Evolutionary conservation across 2,888 invertebrate species (phyloP).

Genomic region (Coremacera marginata): DNA sequence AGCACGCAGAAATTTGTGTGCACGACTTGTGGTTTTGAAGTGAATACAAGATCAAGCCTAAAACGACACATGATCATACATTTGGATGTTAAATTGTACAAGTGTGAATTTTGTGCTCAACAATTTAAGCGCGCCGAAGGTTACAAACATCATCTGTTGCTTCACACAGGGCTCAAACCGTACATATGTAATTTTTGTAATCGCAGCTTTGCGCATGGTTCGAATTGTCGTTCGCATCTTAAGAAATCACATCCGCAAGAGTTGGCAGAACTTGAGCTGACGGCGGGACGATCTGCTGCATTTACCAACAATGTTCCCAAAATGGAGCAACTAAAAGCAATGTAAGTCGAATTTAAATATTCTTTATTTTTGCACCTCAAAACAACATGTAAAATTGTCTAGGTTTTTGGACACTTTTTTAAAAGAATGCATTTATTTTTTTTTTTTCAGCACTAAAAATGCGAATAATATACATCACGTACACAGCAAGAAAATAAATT

Average conservation of each 20-base stretch:
- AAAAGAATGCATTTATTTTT: not conserved
- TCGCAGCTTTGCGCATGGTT: slow-evolving; percentile 66
- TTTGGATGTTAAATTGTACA: slow-evolving; percentile 61
- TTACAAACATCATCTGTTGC: slow-evolving; percentile 64
- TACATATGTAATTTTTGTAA: slow-evolving; percentile 67
- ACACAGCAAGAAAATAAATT: slow-evolving; percentile 54
- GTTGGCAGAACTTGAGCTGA: slow-evolving; percentile 62
- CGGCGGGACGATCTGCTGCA: slow-evolving; percentile 52
- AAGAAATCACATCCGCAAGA: slow-evolving; percentile 66
- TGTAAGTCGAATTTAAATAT: slow-evolving; percentile 51
- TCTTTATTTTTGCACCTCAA: too few relatives aligned
- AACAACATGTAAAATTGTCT: too few relatives aligned
- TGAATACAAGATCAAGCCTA: slow-evolving; percentile 58
- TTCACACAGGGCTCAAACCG: slow-evolving; percentile 65
- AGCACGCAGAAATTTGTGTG: slow-evolving; percentile 60
- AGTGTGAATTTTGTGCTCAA: slow-evolving; percentile 61
- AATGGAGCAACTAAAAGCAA: slow-evolving; percentile 62
- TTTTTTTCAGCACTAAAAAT: slow-evolving; percentile 53
- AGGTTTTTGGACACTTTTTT: not conserved
- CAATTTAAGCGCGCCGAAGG: slow-evolving; percentile 66
- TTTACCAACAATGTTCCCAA: slow-evolving; percentile 44
- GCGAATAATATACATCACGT: slow-evolving; percentile 58
- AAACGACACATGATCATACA: slow-evolving; percentile 60
- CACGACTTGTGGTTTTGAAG: slow-evolving; percentile 58
- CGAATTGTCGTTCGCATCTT: slow-evolving; percentile 66